Evolutionary conservation across 2,797 vertebrate genomes (phyloP), one percentile per base, ranked within the genome.

Genomic region (Babyrousa celebensis): DNA sequence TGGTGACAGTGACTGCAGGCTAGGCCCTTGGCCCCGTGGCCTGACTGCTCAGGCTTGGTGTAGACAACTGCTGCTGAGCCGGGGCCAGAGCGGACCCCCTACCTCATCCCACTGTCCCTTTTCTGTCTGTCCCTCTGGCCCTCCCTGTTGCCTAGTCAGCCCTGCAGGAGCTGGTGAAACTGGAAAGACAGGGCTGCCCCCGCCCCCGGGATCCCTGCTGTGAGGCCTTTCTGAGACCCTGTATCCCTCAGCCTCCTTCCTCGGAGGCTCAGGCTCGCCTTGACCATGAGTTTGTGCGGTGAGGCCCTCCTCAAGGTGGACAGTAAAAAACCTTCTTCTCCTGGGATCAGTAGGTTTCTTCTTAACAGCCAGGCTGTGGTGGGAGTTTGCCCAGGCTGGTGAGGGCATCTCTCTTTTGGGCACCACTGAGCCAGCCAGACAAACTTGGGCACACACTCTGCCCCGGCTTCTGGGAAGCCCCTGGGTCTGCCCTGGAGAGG

Each of bases 81-180:
- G 14, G 27, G 52, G 17, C 72, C 60, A 71, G 48, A 62, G 7
- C 67, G 56, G 23, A 52, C 16, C 27, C 36, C 29, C 2, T 3
- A 0, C 20, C 71, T 3, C 1, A 0, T 40, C 60, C n/a, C 71
- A 10, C 8, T 1, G 0, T 25, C 67, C 4, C 36, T 21, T 3
- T 20, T 52, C 58, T 54, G 5, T 14, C 80, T 58, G 12, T 71
- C 72, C 79, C 27, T 54, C 12, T 17, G 52, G 43, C 60, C 70
- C 20, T 63, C 12, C 58, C 18, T 17, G 1, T 20, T 27, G n/a
- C 77, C 60, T 4, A 18, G 52, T 71, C 20, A n/a, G 43, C 63
- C 56, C 16, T 52, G 17, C 11, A 20, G 0, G 65, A 78, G 65
- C 23, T 8, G 0, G 52, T n/a, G 16, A 67, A 32, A 54, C 60